Conservation (phyloP, 1,140 invertebrate species). For the Holcopasites calliopsidis region DNA sequence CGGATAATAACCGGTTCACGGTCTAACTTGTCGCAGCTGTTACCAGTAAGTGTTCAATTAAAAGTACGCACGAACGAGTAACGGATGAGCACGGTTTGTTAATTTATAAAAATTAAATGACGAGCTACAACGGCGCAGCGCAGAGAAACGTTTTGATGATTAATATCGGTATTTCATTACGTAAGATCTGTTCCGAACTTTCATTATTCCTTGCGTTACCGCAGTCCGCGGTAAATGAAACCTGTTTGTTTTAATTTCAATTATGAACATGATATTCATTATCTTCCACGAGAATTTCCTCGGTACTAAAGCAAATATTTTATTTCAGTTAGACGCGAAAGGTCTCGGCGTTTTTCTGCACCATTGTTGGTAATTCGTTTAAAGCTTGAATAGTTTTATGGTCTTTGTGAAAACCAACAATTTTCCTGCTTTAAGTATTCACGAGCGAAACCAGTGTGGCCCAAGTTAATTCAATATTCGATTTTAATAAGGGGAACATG, state of each 20-base stretch:
- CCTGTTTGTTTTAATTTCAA: not conserved
- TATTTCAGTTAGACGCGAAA: too few relatives aligned
- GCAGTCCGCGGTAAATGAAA: not conserved
- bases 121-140: not conserved
- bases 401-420: not conserved
- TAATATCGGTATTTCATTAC: not conserved
- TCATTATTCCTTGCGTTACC: not conserved
- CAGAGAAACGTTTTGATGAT: not conserved
- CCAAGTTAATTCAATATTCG: not conserved
- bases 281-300: not conserved
- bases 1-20: slow-evolving; percentile 47
- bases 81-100: slow-evolving; percentile 1
- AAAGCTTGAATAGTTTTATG: too few relatives aligned
- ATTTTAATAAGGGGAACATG: not conserved
- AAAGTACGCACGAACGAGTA: slow-evolving; percentile 35
- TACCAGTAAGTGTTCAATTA: slow-evolving; percentile 50
- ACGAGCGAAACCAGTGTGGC: not conserved
- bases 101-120: slow-evolving; percentile 45
- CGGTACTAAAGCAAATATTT: too few relatives aligned
- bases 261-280: not conserved
- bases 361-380: too few relatives aligned
- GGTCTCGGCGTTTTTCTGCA: too few relatives aligned
- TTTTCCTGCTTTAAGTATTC: not conserved
- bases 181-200: not conserved
- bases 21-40: slow-evolving; percentile 46